Evolutionary conservation across 2,113 vertebrate species (phyloP), one percentile per base, ranked within the genome.

Genomic region (Microcebus tavaratra): DNA sequence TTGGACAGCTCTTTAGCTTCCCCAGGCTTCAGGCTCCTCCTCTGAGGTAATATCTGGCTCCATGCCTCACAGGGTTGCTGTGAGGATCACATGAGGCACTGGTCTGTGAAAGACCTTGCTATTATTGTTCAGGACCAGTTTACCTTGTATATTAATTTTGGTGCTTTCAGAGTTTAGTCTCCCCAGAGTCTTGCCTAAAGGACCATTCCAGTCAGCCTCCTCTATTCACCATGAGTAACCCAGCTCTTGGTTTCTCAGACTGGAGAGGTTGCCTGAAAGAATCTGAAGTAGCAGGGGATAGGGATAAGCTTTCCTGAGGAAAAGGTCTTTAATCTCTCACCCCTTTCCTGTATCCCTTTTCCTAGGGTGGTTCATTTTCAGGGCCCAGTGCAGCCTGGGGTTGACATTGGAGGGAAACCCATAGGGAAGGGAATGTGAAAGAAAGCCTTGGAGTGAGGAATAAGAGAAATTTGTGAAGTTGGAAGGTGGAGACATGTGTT

Each of bases 71-170:
- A 70, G 53, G 48, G 65, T 36, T 95, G 75, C 87, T 90, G 81
- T 83, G 90, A 93, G 73, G 86, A 45, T 87, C 68, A n/a, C 48
- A 23, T 10, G 68, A 95, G 59, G 14, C 70, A 63, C 50, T 87
- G 73, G 73, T 92, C 79, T 94, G n/a, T 55, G 59, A 94, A 96
- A 85, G 73, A n/a, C 42, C 50, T 36, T 25, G 20, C 39, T 90
- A 4, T 48, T 27, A 3, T 15, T 10, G 25, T 83, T 81, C 25
- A 8, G 76, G 78, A 23, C 57, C 50, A 21, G n/a, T 81, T 75
- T 31, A 25, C n/a, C 42, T 90, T 79, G 36, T 15, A 14, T 11
- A 20, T 39, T 31, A 34, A 81, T 63, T 45, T 55, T 59, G n/a
- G 27, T 48, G 21, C 31, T 86, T 63, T 63, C 31, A 36, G 48